Evolutionary conservation across 2,888 invertebrate genomes (phyloP), one percentile per base, ranked within the genome.

Genomic region (Nezara viridula): DNA sequence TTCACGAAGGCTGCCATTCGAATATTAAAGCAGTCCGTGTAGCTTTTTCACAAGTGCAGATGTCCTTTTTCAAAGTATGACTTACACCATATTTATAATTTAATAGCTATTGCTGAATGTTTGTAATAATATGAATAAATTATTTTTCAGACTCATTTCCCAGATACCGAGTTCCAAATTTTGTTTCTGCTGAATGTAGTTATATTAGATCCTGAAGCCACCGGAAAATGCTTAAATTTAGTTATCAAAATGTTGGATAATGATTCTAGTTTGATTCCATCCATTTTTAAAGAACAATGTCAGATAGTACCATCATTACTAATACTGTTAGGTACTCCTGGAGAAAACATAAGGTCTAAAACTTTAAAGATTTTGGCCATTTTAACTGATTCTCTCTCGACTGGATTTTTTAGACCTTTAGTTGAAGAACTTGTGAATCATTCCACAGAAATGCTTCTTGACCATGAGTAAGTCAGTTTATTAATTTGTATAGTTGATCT

Each of bases 261-360:
- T 10, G 55, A 89, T 52, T 40, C 81, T n/a, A 60, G 49, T 52
- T 37, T 86, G 40, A 40, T 87, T 47, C 40, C 89, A 24, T 49
- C 85, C 3, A 37, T 89, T 73, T 60, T 90, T 21, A 55, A 86
- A 49, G 50, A 85, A 12, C 73, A 90, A 14, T 90, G 90, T 3
- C 66, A 87, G 9, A 85, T 89, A n/a, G 92, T 95, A 9, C 92
- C 93, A 0, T 93, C 95, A 89, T 92, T 95, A 27, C 90, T 96
- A 52, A 92, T 95, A 0, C 95, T 95, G 21, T 92, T 96, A 12
- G 94, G 94, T 77, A 94, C 95, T 90, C 93, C 94, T 0, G 92
- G 95, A 27, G 92, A 93, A 47, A 92, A 93, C 0, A 94, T 96
- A 85, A 94, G 97, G 27, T 92, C 94, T 89, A 93, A 93, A 40